phyloP scores from a whole-genome alignment of 1,140 invertebrate genomes.

The Polypedilum pembai region DNA sequence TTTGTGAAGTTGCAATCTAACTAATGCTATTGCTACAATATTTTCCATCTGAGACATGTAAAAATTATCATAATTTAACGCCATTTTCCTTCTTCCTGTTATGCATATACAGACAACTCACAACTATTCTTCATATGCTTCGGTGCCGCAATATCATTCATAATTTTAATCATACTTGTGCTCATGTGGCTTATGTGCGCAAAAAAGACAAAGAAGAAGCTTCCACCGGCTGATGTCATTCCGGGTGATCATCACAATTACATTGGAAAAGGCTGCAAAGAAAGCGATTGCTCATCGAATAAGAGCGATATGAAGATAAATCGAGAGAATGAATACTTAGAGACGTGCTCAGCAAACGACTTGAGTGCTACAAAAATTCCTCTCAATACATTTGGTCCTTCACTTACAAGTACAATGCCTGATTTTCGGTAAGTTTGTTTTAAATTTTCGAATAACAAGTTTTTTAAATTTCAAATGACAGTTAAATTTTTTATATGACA shows the following conservation, averaged over 20 bases:
- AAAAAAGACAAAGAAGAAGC: slow-evolving; percentile 22
- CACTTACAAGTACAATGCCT: background rate
- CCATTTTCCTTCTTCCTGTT: background rate
- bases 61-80: background rate
- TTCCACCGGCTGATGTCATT: slow-evolving; percentile 30
- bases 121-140: slow-evolving; percentile 24
- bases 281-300: slow-evolving; percentile 25
- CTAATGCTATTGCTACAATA: too few relatives aligned
- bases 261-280: background rate
- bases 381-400: slow-evolving; percentile 6
- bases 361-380: background rate
- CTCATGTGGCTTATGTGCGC: slow-evolving; percentile 24
- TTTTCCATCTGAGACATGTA: too few relatives aligned
- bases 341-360: background rate
- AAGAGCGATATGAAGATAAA: slow-evolving; percentile 28
- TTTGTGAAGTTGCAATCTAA: too few relatives aligned
- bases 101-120: slow-evolving; percentile 15
- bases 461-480: too few relatives aligned
- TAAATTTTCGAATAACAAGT: too few relatives aligned
- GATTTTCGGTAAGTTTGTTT: background rate
- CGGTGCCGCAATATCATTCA: slow-evolving; percentile 21
- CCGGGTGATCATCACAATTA: slow-evolving; percentile 30
- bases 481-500: too few relatives aligned
- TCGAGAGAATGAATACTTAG: background rate
- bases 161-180: slow-evolving; percentile 19